Evolutionary conservation across 2,797 vertebrate genomes (phyloP), one percentile per base, ranked within the genome.

Genomic region (Scleropages formosus): DNA sequence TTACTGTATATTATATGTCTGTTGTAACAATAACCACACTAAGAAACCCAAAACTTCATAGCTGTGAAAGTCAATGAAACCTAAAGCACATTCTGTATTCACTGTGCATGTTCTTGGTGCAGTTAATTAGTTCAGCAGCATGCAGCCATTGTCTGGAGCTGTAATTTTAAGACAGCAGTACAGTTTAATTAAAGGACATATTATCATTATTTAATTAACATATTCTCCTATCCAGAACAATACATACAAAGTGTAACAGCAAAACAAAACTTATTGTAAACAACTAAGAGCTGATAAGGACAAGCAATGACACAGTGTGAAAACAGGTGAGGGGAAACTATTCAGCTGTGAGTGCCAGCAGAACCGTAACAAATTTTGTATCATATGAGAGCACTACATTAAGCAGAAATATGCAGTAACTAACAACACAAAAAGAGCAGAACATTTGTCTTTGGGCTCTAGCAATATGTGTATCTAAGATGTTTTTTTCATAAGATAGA

Each of bases 1-100:
- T n/a, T n/a, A n/a, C n/a, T n/a, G n/a, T n/a, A n/a, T n/a, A n/a
- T n/a, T n/a, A n/a, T n/a, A n/a, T n/a, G n/a, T n/a, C n/a, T n/a
- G n/a, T n/a, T n/a, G n/a, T n/a, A n/a, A n/a, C n/a, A n/a, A n/a
- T n/a, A n/a, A n/a, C n/a, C n/a, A n/a, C n/a, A n/a, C n/a, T n/a
- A n/a, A n/a, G n/a, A n/a, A n/a, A n/a, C n/a, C n/a, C n/a, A n/a
- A n/a, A n/a, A n/a, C n/a, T n/a, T n/a, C n/a, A n/a, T n/a, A n/a
- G n/a, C n/a, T n/a, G n/a, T n/a, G n/a, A n/a, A n/a, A n/a, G n/a
- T n/a, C n/a, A n/a, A n/a, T n/a, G n/a, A n/a, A n/a, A n/a, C n/a
- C n/a, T n/a, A n/a, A n/a, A n/a, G n/a, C n/a, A n/a, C n/a, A 39
- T 67, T 67, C 65, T 44, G 67, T 65, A 49, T n/a, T 67, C 46